Percentiles rank a stretch among this genome's conserved stretches.
phyloP scores from a whole-genome alignment of 2,888 invertebrate species.

The Palloptera scutellata region DNA sequence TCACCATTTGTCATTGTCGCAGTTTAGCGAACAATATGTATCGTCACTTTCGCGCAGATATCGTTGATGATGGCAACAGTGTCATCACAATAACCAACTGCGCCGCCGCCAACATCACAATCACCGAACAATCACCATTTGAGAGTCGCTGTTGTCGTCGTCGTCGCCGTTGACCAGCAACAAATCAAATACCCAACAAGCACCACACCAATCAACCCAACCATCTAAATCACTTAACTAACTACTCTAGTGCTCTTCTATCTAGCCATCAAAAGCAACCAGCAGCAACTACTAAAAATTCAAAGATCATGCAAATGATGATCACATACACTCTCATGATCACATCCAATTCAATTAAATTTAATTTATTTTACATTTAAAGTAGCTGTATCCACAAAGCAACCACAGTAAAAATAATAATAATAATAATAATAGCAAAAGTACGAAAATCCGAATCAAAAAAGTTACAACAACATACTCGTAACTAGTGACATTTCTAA shows the following conservation, averaged over 20 bases:
- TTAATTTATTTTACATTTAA: constrained; percentile 39
- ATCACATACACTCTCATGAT: constrained; percentile 37
- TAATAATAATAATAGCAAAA: constrained; percentile 21
- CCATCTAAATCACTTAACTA: neutral
- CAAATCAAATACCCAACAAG: neutral
- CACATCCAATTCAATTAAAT: constrained; percentile 53
- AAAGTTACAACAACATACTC: neutral
- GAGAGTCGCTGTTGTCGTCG: constrained; percentile 13
- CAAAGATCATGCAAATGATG: constrained; percentile 9
- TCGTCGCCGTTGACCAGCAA: constrained; percentile 18
- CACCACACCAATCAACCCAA: no score
- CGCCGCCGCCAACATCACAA: constrained; percentile 6
- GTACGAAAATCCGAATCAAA: no score
- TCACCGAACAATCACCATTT: neutral
- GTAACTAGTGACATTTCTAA: neutral
- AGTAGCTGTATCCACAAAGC: constrained; percentile 32
- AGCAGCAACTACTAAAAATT: neutral
- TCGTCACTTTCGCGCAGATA: constrained; percentile 38
- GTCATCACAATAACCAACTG: neutral
- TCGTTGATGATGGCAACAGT: constrained; percentile 27
- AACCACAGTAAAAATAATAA: constrained; percentile 21
- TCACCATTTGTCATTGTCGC: constrained; percentile 1
- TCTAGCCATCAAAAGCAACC: neutral
- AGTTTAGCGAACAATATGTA: constrained; percentile 40
- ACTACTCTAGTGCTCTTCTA: neutral